Evolutionary conservation across 2,888 invertebrate species (phyloP), one percentile per base, ranked within the genome.

Genomic region (Tineola bisselliella): DNA sequence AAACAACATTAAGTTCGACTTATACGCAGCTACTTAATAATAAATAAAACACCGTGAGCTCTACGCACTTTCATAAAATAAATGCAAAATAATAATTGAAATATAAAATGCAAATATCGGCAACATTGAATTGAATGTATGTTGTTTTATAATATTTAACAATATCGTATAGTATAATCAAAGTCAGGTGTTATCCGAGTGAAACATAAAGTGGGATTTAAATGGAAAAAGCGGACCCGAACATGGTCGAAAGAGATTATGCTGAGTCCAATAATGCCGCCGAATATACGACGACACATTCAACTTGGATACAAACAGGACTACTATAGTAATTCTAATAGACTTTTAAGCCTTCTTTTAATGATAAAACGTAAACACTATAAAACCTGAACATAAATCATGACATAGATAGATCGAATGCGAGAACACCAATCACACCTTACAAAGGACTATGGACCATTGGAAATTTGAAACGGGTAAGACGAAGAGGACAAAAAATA

Each of bases 401-500:
- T 56, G 56, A 11, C 56, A 18, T 48, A 2, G 56, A 56, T 19
- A 56, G 19, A 19, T 56, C n/a, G 56, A 25, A 56, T 15, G 25
- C 3, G 8, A 25, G n/a, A 19, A 19, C 12, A 25, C 4, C 30
- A 33, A 58, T 58, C 58, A 58, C 58, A 58, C 33, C 33, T 33
- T 19, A 58, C 58, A 58, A 58, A 58, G 33, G 58, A 8, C 17
- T 17, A 48, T 38, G 38, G 48, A 18, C 13, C 56, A 25, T 58
- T 17, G 58, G 58, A 13, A 58, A 33, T 17, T 31, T 58, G 58
- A 58, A 58, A 17, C 58, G 58, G 44, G 62, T 63, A 54, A 56
- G 54, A 19, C 61, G 18, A 56, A 58, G 61, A 52, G 56, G 61
- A 62, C 62, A 65, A 66, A 65, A 66, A 65, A 65, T 65, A 65